Evolutionary conservation across 1,140 invertebrate genomes (phyloP).

Genomic region (Drosophila lini): DNA sequence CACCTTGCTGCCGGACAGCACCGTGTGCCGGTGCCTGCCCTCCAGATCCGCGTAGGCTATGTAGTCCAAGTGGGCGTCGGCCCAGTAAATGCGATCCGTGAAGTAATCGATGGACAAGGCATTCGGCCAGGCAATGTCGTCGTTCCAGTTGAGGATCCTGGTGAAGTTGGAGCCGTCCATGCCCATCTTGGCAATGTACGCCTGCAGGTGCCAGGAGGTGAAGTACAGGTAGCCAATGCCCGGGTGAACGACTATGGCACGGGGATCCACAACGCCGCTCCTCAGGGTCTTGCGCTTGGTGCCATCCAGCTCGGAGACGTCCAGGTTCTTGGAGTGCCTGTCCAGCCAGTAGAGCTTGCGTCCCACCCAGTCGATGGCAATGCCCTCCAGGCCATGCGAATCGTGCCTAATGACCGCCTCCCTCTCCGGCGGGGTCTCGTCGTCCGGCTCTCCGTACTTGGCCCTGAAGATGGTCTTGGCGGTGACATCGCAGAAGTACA

Average conservation of each 20-base stretch:
- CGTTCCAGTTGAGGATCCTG: constrained; percentile 94
- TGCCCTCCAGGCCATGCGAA: constrained; percentile 97
- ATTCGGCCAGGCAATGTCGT: constrained; percentile 99
- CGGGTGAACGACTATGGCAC: constrained; percentile 97
- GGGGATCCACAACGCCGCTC: constrained; percentile 94
- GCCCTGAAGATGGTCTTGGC: constrained; percentile 95
- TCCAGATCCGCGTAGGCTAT: constrained; percentile 97
- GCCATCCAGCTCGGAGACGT: constrained; percentile 96
- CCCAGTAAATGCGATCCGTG: constrained; percentile 97
- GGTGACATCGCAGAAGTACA: constrained; percentile 98
- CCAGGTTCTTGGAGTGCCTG: constrained; percentile 95
- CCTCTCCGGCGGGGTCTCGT: constrained; percentile 85
- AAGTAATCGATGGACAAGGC: constrained; percentile 98
- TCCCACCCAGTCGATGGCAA: constrained; percentile 98
- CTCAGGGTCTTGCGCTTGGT: constrained; percentile 95
- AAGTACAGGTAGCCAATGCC: constrained; percentile 97
- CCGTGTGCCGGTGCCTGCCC: constrained; percentile 92
- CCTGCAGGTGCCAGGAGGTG: constrained; percentile 97
- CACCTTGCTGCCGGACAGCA: constrained; percentile 91
- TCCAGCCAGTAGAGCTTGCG: constrained; percentile 99
- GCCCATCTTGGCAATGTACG: constrained; percentile 98
- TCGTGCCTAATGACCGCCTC: constrained; percentile 96
- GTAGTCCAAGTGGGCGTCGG: constrained; percentile 99
- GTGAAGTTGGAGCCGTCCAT: constrained; percentile 98
- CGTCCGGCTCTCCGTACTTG: constrained; percentile 85